Evolutionary conservation across 1,140 invertebrate genomes (phyloP).

Genomic region (Euglossa dilemma): DNA sequence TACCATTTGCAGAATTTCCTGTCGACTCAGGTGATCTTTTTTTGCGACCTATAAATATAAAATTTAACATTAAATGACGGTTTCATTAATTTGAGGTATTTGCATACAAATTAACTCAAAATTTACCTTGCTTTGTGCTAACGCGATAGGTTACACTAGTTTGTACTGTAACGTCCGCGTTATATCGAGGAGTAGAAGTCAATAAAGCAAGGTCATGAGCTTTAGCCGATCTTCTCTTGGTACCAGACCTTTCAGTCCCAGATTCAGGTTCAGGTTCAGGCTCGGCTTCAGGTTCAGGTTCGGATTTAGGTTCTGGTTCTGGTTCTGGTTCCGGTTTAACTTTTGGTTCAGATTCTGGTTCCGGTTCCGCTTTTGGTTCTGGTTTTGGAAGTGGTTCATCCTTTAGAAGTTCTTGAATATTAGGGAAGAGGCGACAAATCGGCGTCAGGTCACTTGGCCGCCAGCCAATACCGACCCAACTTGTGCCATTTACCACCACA

Average conservation of each 20-base stretch:
- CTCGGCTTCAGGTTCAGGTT: constrained; percentile 70
- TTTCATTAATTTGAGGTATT: neutral
- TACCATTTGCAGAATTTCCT: constrained; percentile 47
- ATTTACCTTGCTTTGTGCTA: constrained; percentile 84
- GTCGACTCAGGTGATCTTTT: constrained; percentile 68
- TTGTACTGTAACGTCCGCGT: constrained; percentile 85
- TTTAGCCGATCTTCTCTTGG: constrained; percentile 76
- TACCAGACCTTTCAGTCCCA: constrained; percentile 77
- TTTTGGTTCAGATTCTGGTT: constrained; percentile 35
- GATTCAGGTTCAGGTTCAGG: constrained; percentile 67
- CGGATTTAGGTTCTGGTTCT: constrained; percentile 71
- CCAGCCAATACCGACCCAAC: constrained; percentile 94
- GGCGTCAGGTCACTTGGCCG: constrained; percentile 88
- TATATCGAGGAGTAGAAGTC: constrained; percentile 66
- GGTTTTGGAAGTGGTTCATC: constrained; percentile 77
- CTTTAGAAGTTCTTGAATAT: constrained; percentile 82
- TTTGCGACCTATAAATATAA: constrained; percentile 71
- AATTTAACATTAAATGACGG: neutral
- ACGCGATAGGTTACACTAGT: constrained; percentile 89
- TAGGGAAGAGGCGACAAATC: constrained; percentile 90
- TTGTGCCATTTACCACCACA: constrained; percentile 91
- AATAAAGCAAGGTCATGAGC: constrained; percentile 62
- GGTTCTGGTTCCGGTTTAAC: constrained; percentile 64
- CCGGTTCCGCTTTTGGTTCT: constrained; percentile 73
- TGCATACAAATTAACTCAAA: neutral